These are phyloP conservation scores for Drosophila ficusphila DNA, from an alignment of 1,140 invertebrate genomes.

Conservation along the genomic window DNA sequence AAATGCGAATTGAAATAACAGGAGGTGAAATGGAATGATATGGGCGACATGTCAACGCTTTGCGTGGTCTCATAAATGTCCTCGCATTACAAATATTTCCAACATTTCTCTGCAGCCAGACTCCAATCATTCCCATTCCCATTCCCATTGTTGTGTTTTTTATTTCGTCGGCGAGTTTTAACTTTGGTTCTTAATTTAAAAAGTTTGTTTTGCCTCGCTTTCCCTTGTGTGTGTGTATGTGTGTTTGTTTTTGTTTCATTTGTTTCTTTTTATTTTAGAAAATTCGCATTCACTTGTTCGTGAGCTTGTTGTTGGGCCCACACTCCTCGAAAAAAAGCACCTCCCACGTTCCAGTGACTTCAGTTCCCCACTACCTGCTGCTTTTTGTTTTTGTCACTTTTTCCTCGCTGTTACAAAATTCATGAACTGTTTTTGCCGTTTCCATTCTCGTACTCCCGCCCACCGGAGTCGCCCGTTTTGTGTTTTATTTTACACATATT, in stretches of 20 bases:
- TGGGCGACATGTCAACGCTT: conserved; percentile 38
- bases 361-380: conserved; percentile 47
- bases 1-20: conserved; percentile 8
- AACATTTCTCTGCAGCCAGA: conserved; percentile 19
- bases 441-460: conserved; percentile 15
- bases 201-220: conserved; percentile 58
- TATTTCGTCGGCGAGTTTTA: conserved; percentile 69
- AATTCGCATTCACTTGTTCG: conserved; percentile 72
- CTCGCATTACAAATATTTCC: conserved; percentile 41
- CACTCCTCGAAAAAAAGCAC: conserved; percentile 20
- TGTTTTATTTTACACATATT: conserved; percentile 81
- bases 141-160: conserved; percentile 19
- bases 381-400: conserved; percentile 74
- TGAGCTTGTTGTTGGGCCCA: conserved; percentile 33
- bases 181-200: conserved; percentile 81
- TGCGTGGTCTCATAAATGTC: conserved; percentile 53
- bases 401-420: conserved; percentile 74
- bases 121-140: conserved; percentile 21
- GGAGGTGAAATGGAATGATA: conserved; percentile 29
- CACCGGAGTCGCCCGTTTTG: conserved; percentile 27
- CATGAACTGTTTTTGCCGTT: conserved; percentile 74
- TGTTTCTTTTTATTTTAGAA: conserved; percentile 48
- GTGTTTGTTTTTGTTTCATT: conserved; percentile 24
- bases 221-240: conserved; percentile 13
- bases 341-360: conserved; percentile 26